Conservation (phyloP, 2,797 vertebrate genomes). For the Hozukius guyotensis region DNA sequence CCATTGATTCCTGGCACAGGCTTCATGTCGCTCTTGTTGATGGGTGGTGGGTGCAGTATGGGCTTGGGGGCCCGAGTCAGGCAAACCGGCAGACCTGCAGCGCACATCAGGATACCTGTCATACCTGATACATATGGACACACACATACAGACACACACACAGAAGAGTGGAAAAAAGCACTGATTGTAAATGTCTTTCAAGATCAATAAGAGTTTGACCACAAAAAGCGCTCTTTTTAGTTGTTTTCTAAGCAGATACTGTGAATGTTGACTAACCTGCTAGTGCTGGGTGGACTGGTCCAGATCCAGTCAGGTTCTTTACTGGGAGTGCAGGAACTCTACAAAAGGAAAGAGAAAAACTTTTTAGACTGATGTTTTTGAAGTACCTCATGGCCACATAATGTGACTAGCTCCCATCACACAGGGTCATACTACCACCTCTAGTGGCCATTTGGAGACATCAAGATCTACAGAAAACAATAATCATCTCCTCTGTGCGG, state of each 20-base stretch:
- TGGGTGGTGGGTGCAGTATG: slow-evolving; percentile 92
- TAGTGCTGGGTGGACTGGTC: slow-evolving; percentile 93
- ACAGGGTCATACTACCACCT: background rate
- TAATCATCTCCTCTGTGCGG: background rate
- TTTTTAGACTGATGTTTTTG: background rate
- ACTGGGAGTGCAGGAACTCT: slow-evolving; percentile 96
- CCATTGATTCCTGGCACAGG: slow-evolving; percentile 92
- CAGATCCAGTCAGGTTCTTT: slow-evolving; percentile 94
- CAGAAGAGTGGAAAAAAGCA: slow-evolving; percentile 41
- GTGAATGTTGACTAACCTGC: slow-evolving; percentile 85
- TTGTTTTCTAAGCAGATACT: background rate
- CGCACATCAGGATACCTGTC: slow-evolving; percentile 97
- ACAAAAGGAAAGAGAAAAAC: background rate
- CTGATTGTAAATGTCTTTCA: slow-evolving; percentile 15
- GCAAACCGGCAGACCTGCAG: slow-evolving; percentile 94
- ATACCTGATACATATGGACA: slow-evolving; percentile 85
- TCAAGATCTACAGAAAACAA: background rate
- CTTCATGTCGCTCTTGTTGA: slow-evolving; percentile 96
- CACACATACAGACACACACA: slow-evolving; percentile 15
- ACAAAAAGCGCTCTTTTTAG: background rate
- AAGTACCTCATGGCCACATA: background rate
- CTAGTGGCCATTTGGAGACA: background rate
- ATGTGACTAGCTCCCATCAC: background rate
- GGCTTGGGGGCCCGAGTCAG: slow-evolving; percentile 95
- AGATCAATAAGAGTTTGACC: background rate